Conservation (phyloP, 2,797 vertebrate species). For the Megaceryle alcyon region DNA sequence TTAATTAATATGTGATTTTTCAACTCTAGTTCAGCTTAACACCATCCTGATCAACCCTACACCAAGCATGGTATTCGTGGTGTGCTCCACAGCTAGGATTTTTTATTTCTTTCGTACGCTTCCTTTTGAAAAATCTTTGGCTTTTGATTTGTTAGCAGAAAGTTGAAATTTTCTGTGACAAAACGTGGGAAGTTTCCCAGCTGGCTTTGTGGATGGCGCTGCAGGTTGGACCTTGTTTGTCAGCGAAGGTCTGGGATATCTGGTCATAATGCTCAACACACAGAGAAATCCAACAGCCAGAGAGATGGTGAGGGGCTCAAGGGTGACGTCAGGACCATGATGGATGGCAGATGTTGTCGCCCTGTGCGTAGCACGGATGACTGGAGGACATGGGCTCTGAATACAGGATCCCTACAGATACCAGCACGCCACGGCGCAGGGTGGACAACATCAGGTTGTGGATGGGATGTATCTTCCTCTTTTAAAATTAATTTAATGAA, state of each 20-base stretch:
- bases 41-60: background rate
- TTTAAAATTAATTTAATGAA: background rate
- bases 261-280: background rate
- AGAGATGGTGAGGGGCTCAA: background rate
- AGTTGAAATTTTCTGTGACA: background rate
- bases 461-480: background rate
- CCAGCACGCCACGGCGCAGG: fast-evolving
- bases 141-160: background rate
- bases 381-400: background rate
- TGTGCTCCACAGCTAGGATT: background rate
- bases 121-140: background rate
- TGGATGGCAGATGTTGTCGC: fast-evolving
- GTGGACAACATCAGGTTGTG: fast-evolving
- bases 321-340: background rate
- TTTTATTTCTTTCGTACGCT: background rate
- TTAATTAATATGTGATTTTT: background rate
- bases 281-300: background rate
- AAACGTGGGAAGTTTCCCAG: background rate
- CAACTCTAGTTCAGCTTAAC: background rate
- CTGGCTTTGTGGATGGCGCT: background rate
- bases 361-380: fast-evolving
- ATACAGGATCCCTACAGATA: fast-evolving
- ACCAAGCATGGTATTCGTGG: background rate
- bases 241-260: background rate
- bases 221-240: background rate